phyloP scores from a whole-genome alignment of 2,797 vertebrate genomes.

The Tokudaia muenninki region DNA sequence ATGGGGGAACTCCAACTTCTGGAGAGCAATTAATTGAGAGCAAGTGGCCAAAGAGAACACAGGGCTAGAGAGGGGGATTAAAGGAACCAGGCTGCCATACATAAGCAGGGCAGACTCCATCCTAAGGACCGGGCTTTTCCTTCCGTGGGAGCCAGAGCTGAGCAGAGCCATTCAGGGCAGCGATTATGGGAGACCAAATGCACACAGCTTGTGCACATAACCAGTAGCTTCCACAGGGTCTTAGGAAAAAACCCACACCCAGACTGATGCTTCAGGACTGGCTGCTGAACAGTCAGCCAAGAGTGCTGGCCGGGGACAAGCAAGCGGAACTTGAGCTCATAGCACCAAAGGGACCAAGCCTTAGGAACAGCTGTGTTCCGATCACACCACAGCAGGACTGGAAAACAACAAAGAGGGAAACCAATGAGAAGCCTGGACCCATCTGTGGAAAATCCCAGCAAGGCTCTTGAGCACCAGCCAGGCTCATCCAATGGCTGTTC shows the following conservation, averaged over 20 bases:
- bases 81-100: neutral
- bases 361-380: conserved; percentile 61
- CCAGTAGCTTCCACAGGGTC: neutral
- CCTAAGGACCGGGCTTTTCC: neutral
- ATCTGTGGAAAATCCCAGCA: conserved; percentile 69
- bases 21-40: neutral
- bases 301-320: neutral
- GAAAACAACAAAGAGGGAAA: conserved; percentile 35
- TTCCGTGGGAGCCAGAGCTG: neutral
- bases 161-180: neutral
- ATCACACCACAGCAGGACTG: conserved; percentile 45
- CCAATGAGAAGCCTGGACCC: conserved; percentile 18
- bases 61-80: neutral
- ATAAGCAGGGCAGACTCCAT: neutral
- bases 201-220: neutral
- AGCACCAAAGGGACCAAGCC: conserved; percentile 65
- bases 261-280: neutral
- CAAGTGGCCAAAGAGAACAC: neutral
- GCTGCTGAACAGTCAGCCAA: conserved; percentile 9
- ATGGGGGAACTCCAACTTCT: neutral
- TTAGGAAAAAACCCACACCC: neutral
- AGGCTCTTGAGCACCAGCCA: conserved; percentile 48
- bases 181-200: neutral
- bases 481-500: conserved; percentile 28
- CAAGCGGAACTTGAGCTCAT: conserved; percentile 56